These are phyloP conservation scores for Terrapene triunguis DNA, from an alignment of 2,113 vertebrate genomes.

Conservation along the genomic window DNA sequence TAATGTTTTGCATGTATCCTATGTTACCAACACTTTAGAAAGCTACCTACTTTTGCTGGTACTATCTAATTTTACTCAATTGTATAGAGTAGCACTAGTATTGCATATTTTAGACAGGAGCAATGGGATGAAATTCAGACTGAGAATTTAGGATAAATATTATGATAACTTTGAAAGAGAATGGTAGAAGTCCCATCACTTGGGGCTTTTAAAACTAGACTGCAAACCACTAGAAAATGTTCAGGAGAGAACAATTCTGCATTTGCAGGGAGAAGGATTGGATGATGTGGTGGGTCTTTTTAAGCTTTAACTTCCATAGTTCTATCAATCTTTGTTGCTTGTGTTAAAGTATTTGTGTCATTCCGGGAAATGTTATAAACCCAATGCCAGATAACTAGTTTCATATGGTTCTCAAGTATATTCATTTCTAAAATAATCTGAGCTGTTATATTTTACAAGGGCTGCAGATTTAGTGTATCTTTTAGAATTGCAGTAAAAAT, in stretches of 20 bases:
- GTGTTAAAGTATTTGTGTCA: constrained; percentile 35
- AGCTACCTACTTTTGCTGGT: constrained; percentile 53
- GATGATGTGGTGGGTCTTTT: background rate
- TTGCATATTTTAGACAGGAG: background rate
- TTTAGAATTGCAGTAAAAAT: constrained; percentile 63
- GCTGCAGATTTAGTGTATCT: constrained; percentile 39
- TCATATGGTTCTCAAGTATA: background rate
- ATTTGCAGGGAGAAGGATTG: background rate
- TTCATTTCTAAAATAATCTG: constrained; percentile 54
- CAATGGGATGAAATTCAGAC: background rate
- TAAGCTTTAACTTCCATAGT: background rate
- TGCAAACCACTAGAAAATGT: background rate
- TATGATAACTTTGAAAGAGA: background rate
- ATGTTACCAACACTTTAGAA: constrained; percentile 52
- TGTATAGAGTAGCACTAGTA: background rate
- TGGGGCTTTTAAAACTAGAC: background rate
- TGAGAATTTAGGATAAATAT: background rate
- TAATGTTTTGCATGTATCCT: constrained; percentile 50
- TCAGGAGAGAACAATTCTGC: background rate
- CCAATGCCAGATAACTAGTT: constrained; percentile 43
- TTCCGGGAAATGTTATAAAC: background rate
- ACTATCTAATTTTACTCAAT: constrained; percentile 43
- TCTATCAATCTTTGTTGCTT: background rate
- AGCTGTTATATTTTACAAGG: constrained; percentile 43
- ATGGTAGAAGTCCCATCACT: background rate